Percentiles rank a stretch among this genome's conserved stretches.
Evolutionary conservation across 2,113 vertebrate genomes (phyloP).

Genomic region (Pao palembangensis): DNA sequence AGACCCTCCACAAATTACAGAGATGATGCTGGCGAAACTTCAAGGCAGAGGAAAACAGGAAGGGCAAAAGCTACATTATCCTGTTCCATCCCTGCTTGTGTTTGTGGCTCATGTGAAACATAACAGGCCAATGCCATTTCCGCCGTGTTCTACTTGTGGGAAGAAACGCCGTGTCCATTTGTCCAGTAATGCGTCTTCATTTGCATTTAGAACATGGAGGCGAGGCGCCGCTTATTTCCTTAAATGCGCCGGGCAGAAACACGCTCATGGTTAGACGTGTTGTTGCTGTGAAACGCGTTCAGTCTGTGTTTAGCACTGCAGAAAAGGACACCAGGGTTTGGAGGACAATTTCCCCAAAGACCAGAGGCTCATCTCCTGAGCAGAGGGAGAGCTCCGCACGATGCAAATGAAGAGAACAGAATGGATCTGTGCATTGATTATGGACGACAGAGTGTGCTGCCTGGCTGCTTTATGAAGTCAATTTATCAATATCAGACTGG

Average conservation of each 20-base stretch:
- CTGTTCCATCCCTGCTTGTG: no score
- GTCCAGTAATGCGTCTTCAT: neutral
- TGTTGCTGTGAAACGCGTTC: constrained; percentile 41
- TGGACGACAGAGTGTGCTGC: constrained; percentile 63
- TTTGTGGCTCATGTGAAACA: no score
- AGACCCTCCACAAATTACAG: no score
- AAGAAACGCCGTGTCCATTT: neutral
- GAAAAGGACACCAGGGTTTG: constrained; percentile 40
- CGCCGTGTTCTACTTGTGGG: neutral
- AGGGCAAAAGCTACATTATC: no score
- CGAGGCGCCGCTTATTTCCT: neutral
- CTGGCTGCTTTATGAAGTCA: constrained; percentile 72
- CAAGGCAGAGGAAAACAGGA: no score
- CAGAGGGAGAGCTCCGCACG: constrained; percentile 30
- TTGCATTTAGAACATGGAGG: neutral
- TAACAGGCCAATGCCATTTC: no score
- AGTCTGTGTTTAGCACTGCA: constrained; percentile 42
- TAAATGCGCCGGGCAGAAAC: neutral
- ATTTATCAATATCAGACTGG: constrained; percentile 68
- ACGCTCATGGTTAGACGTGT: constrained; percentile 9
- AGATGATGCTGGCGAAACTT: no score
- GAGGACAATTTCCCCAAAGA: constrained; percentile 56
- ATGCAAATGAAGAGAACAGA: constrained; percentile 60
- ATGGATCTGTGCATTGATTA: constrained; percentile 71
- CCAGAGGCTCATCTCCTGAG: constrained; percentile 42